A percentile compares a stretch with the other conserved stretches of the same genome.
These are phyloP conservation scores for Pantherophis guttatus DNA, from an alignment of 2,113 vertebrate species.

Conservation along the genomic window DNA sequence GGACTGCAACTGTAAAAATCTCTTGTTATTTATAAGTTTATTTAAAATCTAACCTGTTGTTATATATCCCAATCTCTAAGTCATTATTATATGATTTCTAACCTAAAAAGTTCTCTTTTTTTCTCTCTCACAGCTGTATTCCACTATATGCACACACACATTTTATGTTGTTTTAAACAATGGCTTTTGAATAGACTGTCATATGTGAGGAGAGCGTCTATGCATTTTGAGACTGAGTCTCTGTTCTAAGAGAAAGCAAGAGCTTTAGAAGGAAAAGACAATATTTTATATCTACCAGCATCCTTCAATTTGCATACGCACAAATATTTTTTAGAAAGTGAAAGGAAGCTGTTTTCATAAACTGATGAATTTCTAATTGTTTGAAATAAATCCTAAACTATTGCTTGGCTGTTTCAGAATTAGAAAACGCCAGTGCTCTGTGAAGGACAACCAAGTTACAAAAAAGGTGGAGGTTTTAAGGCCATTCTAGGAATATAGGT, in stretches of 20 bases:
- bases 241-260: conserved; percentile 44
- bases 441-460: conserved; percentile 65
- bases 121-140: neutral
- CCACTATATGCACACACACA: neutral
- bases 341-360: conserved; percentile 40
- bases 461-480: conserved; percentile 47
- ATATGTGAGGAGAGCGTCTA: conserved; percentile 36
- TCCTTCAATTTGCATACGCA: conserved; percentile 49
- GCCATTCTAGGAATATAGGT: neutral
- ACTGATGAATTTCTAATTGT: conserved; percentile 55
- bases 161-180: neutral
- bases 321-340: conserved; percentile 52
- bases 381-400: conserved; percentile 40
- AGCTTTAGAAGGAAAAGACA: conserved; percentile 48
- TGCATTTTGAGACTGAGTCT: conserved; percentile 43
- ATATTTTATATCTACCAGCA: conserved; percentile 45
- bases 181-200: neutral
- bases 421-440: conserved; percentile 55
- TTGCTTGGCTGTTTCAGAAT: conserved; percentile 48
- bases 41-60: neutral
- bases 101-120: neutral
- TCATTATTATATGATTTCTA: neutral
- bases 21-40: neutral
- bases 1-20: neutral
- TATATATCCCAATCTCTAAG: neutral